Base-by-base conservation (phyloP, 2,113 vertebrate genomes). In the Clarias magur region DNA sequence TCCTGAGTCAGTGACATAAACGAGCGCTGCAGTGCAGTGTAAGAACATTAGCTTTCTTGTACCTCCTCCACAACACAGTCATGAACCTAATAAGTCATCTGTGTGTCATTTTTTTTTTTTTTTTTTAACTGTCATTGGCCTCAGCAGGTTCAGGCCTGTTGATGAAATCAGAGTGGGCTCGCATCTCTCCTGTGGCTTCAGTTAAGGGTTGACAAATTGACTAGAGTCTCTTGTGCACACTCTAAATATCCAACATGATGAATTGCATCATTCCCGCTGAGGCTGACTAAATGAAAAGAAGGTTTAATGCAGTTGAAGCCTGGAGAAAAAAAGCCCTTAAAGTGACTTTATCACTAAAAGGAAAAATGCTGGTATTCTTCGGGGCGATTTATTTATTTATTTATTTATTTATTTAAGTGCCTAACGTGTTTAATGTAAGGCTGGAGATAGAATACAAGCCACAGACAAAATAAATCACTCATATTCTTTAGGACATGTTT, bases 211-310 rank as follows among this genome's bases (percentile, higher is more conserved):
- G 60, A 87, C 80, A 87, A 87, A 87, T 78, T 83, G 81, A 83
- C 86, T 76, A 0, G 23, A 76, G 53, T 56, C 60, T 48, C 86
- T 83, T 67, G 80, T 54, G 80, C 70, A 54, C 80, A 38, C 72
- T 83, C 86, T 87, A 87, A 87, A 87, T 78, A 83, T 87, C 80
- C 70, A 83, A 57, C 86, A 68, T 83, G 70, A 87, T 78, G 80
- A 78, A 83, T 57, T 65, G 72, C 48, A 78, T 79, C 70, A 87
- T 67, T 83, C 81, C 48, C 23, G 11, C 70, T 83, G 81, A 75
- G 73, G 16, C 59, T 21, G 13, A 11, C 42, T 67, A 78, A 87
- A 83, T 83, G 81, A 87, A 82, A 75, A 76, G 62, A 57, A 80
- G 81, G 12, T 78, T 83, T 67, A 87, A 83, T 83, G 73, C n/a